Conservation (phyloP, 2,113 vertebrate species). For the Rutilus rutilus region DNA sequence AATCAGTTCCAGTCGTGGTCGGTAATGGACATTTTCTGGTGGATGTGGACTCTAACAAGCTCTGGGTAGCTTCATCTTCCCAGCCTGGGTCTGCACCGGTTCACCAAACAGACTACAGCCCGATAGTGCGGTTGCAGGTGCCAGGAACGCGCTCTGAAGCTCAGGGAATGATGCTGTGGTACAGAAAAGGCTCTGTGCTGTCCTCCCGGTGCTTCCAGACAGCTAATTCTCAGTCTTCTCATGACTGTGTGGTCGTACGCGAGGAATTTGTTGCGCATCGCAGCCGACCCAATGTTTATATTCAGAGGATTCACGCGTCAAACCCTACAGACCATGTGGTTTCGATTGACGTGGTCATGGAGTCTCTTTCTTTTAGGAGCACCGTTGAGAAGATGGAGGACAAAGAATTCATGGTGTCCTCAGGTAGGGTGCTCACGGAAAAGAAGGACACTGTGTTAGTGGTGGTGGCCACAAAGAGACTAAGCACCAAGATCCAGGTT, state of each 20-base stretch:
- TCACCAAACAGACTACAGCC: slow-evolving; percentile 79
- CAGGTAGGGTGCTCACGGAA: slow-evolving; percentile 79
- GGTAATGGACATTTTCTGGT: slow-evolving; percentile 88
- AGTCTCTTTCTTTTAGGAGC: slow-evolving; percentile 58
- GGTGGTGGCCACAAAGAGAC: slow-evolving; percentile 85
- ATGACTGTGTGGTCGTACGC: slow-evolving; percentile 84
- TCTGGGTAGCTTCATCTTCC: slow-evolving; percentile 83
- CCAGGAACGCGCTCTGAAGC: slow-evolving; percentile 74
- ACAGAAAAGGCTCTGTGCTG: slow-evolving; percentile 85
- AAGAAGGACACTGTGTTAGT: slow-evolving; percentile 80
- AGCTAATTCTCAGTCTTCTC: slow-evolving; percentile 58
- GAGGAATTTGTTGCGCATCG: slow-evolving; percentile 92
- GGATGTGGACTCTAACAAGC: slow-evolving; percentile 81
- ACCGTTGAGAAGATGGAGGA: slow-evolving; percentile 85
- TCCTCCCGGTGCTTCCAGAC: slow-evolving; percentile 80
- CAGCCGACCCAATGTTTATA: slow-evolving; percentile 84
- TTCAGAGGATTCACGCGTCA: slow-evolving; percentile 86
- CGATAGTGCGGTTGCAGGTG: slow-evolving; percentile 76
- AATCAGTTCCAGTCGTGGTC: slow-evolving; percentile 79
- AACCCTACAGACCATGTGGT: slow-evolving; percentile 84
- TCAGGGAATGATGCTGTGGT: slow-evolving; percentile 76
- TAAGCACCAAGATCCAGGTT: slow-evolving; percentile 82
- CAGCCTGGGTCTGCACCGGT: slow-evolving; percentile 74
- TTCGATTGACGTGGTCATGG: slow-evolving; percentile 75
- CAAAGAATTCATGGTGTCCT: slow-evolving; percentile 84